phyloP scores from a whole-genome alignment of 2,888 invertebrate species.

The Ctena decussata region DNA sequence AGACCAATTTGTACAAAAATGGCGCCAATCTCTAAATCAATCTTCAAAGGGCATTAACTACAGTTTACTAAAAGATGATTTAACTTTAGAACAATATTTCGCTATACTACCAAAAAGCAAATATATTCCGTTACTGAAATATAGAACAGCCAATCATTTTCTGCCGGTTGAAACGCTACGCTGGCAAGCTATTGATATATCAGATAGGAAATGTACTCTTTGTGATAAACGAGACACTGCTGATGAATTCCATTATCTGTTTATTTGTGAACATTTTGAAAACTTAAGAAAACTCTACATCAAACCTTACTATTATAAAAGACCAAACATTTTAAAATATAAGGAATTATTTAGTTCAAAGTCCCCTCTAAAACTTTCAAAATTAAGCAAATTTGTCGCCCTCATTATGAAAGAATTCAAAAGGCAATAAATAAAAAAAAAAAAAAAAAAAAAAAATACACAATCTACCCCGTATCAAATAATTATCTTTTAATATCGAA shows the following conservation, averaged over 20 bases:
- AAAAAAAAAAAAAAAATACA: no score
- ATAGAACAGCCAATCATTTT: neutral
- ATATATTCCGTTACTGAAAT: neutral
- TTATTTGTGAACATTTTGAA: slow-evolving; percentile 5
- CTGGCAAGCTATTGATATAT: neutral
- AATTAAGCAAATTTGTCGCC: neutral
- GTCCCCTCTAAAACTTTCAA: neutral
- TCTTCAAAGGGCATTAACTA: neutral
- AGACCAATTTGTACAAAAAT: neutral
- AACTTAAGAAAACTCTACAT: neutral
- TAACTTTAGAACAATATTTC: neutral
- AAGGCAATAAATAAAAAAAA: no score
- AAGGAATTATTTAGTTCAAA: neutral
- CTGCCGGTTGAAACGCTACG: neutral
- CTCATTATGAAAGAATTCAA: neutral
- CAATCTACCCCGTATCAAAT: no score
- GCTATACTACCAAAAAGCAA: neutral
- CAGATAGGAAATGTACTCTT: neutral
- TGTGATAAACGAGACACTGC: neutral
- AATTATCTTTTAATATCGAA: no score
- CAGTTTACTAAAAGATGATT: neutral
- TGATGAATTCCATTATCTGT: neutral
- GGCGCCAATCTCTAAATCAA: neutral
- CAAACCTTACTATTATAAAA: neutral
- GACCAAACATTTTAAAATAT: neutral